These are phyloP conservation scores for Macroglossus sobrinus DNA, from an alignment of 2,113 vertebrate species.

Conservation along the genomic window DNA sequence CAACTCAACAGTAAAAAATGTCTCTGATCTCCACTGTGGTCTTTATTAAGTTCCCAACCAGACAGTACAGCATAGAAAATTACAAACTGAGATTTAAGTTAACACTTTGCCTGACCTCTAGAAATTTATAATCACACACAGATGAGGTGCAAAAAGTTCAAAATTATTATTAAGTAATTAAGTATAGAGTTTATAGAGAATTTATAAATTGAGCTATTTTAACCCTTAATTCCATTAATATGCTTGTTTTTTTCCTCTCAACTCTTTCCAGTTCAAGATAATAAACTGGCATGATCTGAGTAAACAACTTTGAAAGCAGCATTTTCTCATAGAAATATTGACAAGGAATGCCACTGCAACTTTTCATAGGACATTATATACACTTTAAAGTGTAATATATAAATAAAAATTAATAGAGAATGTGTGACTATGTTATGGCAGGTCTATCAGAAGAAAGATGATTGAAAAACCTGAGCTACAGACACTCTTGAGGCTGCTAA, in stretches of 20 bases:
- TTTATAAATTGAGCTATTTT: not conserved
- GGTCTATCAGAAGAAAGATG: not conserved
- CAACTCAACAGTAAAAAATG: not conserved
- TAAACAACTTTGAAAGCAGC: not conserved
- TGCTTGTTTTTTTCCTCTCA: slow-evolving; percentile 22
- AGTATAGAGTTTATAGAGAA: not conserved
- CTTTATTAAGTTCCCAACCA: slow-evolving; percentile 14
- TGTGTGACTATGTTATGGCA: not conserved
- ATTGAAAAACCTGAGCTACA: not conserved
- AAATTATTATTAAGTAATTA: not conserved
- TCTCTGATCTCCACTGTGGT: not conserved
- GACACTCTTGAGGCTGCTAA: not conserved
- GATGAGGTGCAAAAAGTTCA: not conserved
- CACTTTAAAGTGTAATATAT: not conserved
- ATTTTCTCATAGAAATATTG: not conserved
- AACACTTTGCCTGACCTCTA: not conserved
- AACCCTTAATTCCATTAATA: not conserved
- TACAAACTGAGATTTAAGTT: not conserved
- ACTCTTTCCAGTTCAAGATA: not conserved
- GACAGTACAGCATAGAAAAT: not conserved
- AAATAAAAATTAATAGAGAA: not conserved
- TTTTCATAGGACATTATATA: not conserved
- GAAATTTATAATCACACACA: slow-evolving; percentile 17
- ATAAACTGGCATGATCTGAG: not conserved
- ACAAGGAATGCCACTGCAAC: not conserved